Evolutionary conservation across 2,888 invertebrate species (phyloP), one percentile per base, ranked within the genome.

Genomic region (Mythimna impura): DNA sequence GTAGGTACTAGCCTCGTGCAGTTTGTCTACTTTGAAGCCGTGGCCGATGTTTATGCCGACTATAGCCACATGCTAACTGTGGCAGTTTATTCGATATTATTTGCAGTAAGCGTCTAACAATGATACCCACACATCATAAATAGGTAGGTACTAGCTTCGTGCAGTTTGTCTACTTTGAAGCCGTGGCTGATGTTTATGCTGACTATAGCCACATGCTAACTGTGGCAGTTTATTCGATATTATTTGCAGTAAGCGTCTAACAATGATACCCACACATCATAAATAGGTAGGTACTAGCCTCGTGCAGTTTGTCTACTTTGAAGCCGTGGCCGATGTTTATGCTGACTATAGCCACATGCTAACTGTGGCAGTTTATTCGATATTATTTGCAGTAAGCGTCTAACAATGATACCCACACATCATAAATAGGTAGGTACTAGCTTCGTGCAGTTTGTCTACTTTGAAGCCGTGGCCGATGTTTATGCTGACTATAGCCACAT

Each of bases 251-350:
- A 55, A 8, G 43, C 20, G 20, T 60, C 1, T 20, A 25, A 30
- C 17, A 22, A 40, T 14, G 1, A 58, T 73, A 81, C 66, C 66
- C 66, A 72, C 64, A 25, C 17, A 73, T 85, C 61, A 85, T 66
- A 86, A 78, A 34, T 75, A 14, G 36, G 73, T 75, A 84, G 10
- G 43, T n/a, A n/a, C n/a, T n/a, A n/a, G n/a, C n/a, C 90, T 95
- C 93, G 9, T 91, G 86, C 9, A 97, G 90, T 58, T 94, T 93
- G 57, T 96, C 93, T 5, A 97, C 89, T 17, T 97, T 93, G 25
- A 95, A 88, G 25, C 93, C 94, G 86, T 97, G 97, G 65, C 97
- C 98, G 0, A 98, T 98, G 93, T 98, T 20, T 20, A 54, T 54
- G 10, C 22, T 0, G 22, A n/a, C 22, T 54, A 10, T 54, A 4